Evolutionary conservation across 35 echinoderm and acorn worm genomes (phyloP), one percentile per base, ranked within the genome.

Genomic region (Acanthaster planci): DNA sequence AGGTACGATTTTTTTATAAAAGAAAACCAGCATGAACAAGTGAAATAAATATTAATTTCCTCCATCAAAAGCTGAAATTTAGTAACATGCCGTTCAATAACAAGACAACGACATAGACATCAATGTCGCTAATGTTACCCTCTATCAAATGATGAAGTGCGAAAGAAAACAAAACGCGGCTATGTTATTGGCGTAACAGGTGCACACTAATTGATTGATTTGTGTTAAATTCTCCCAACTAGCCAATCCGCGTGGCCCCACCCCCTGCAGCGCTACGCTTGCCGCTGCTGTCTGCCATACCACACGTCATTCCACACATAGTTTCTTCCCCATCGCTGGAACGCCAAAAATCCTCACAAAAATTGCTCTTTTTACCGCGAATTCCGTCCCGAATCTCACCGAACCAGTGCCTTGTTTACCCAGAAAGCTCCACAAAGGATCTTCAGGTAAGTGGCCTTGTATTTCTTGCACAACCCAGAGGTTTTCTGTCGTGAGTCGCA

Each of bases 221-320:
- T 60, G 1, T 78, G 31, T 19, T 77, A 86, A 97, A 99, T 99
- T 99, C 96, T 99, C 96, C 84, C 83, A 93, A 88, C 60, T 55
- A 18, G 76, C 77, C 81, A 85, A 78, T 64, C 59, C 59, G 84
- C 78, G 80, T 91, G 89, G 96, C 92, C 92, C 96, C 96, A 93
- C 96, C 96, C 92, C 92, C 92, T 99, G 92, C 89, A 88, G 92
- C 85, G 94, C 90, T 91, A 88, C 85, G 93, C 91, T 85, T 90
- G 77, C 90, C 87, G 94, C 85, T 97, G 83, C 87, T 87, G 87
- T 85, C 83, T 82, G 88, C 96, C 96, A 99, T 99, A 94, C 96
- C 96, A 94, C 84, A 85, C 92, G 89, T 99, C 92, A 99, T 99
- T 99, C 96, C 87, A 91, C 75, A 91, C 96, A 99, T 99, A 94